Evolutionary conservation across 2,888 invertebrate genomes (phyloP), one percentile per base, ranked within the genome.

Genomic region (Tetramorium bicarinatum): DNA sequence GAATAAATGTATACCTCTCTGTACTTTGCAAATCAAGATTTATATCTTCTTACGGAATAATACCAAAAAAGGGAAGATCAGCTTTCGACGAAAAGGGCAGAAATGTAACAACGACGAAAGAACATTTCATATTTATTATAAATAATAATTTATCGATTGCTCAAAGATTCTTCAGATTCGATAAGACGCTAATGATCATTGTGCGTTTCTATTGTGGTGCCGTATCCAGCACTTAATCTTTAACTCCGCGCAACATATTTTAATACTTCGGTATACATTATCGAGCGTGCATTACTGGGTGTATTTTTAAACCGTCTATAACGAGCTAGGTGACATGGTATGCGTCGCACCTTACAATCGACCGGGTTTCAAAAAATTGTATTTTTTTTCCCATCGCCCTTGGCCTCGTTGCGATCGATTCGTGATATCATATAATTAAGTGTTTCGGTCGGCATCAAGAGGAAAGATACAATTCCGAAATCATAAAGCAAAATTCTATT

Each of bases 231-330:
- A 3, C 47, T 44, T 25, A 25, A 56, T 72, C 11, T 72, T 59
- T 29, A 44, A 74, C 18, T 34, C 15, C 29, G 3, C 3, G 25
- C 15, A 7, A 56, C 3, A 44, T 21, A 25, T 59, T 59, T 11
- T 29, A 41, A 21, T 54, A 56, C 11, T 1, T 29, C 59, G 9
- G 13, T 15, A 13, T 41, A 59, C n/a, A 8, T 67, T 66, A 77
- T 77, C 41, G 41, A 77, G 29, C 41, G 66, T 6, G 1, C 18
- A 44, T 74, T 74, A 59, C 44, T 8, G 41, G 4, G 64, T 29
- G 29, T 77, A 77, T 77, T 77, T 77, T 77, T 77, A 77, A 41
- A 66, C 54, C 15, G 8, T 18, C 64, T 64, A 76, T 62, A 76
- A 76, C 13, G 9, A 75, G 21, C 34, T 62, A 49, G 2, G 11